Evolutionary conservation across 2,888 invertebrate genomes (phyloP).

Genomic region (Nomada hirtipes): DNA sequence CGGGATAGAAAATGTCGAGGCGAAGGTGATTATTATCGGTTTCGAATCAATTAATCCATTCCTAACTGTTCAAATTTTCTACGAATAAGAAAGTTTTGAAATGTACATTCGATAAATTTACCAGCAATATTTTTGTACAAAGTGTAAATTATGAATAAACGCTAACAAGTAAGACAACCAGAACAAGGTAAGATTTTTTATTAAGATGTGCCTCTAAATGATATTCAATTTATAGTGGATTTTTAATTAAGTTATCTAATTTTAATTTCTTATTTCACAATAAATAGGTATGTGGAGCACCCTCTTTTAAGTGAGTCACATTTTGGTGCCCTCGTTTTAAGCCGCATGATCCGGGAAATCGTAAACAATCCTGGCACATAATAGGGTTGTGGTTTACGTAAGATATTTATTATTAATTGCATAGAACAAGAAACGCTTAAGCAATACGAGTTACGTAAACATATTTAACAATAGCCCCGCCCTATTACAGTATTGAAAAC

Average conservation of each 20-base stretch:
- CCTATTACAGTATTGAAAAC: too few relatives aligned
- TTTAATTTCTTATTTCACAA: neutral
- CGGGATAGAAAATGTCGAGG: too few relatives aligned
- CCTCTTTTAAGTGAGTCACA: conserved; percentile 25
- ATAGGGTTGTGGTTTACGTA: conserved; percentile 10
- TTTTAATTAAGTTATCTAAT: neutral
- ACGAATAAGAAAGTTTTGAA: too few relatives aligned
- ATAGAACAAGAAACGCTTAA: neutral
- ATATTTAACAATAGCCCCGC: neutral
- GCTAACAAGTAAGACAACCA: too few relatives aligned
- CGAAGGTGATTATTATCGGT: too few relatives aligned
- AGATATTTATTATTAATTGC: conserved; percentile 21
- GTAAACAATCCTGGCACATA: conserved; percentile 25
- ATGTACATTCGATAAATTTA: too few relatives aligned
- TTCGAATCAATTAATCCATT: too few relatives aligned
- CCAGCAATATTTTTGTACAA: too few relatives aligned
- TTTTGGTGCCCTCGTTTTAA: conserved; percentile 8
- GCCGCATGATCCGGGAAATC: conserved; percentile 36
- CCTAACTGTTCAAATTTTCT: too few relatives aligned
- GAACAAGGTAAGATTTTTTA: neutral
- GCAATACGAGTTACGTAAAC: neutral
- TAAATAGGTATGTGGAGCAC: conserved; percentile 17
- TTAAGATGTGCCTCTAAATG: neutral
- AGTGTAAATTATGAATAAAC: too few relatives aligned
- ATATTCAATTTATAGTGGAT: neutral